phyloP scores from a whole-genome alignment of 2,888 invertebrate species.

The Campopleginae sp. region DNA sequence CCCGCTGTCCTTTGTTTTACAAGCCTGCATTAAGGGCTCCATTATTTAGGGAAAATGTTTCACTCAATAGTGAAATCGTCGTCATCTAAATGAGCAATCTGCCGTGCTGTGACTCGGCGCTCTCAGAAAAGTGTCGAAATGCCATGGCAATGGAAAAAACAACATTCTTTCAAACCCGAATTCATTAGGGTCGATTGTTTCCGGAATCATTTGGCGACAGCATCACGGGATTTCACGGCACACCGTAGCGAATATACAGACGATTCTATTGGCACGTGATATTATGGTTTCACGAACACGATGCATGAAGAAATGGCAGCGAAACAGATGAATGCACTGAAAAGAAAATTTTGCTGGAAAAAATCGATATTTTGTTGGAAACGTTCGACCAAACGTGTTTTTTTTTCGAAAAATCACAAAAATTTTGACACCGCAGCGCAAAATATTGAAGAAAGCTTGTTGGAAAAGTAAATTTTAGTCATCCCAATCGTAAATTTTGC shows the following conservation, averaged over 20 bases:
- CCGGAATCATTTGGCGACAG: conserved; percentile 70
- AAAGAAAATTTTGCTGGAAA: no score
- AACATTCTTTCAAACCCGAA: conserved; percentile 36
- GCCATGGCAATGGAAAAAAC: conserved; percentile 27
- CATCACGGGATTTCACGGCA: conserved; percentile 70
- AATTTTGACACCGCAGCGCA: no score
- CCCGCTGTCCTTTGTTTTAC: conserved; percentile 66
- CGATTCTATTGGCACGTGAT: not conserved
- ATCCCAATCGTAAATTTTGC: no score
- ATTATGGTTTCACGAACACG: not conserved
- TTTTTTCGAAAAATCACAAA: no score
- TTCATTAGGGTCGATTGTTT: conserved; percentile 57
- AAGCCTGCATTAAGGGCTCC: not conserved
- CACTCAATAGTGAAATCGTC: conserved; percentile 16
- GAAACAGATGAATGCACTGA: not conserved
- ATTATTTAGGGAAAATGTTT: conserved; percentile 22
- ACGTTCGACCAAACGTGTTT: no score
- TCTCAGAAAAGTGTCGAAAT: conserved; percentile 54
- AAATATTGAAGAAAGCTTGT: no score
- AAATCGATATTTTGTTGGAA: no score
- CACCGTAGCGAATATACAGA: conserved; percentile 47
- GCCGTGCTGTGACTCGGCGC: not conserved
- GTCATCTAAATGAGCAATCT: conserved; percentile 28
- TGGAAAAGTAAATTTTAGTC: no score
- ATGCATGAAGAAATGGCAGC: not conserved